Conservation (phyloP, 1,140 invertebrate species). For the Meloidogyne chitwoodi region DNA sequence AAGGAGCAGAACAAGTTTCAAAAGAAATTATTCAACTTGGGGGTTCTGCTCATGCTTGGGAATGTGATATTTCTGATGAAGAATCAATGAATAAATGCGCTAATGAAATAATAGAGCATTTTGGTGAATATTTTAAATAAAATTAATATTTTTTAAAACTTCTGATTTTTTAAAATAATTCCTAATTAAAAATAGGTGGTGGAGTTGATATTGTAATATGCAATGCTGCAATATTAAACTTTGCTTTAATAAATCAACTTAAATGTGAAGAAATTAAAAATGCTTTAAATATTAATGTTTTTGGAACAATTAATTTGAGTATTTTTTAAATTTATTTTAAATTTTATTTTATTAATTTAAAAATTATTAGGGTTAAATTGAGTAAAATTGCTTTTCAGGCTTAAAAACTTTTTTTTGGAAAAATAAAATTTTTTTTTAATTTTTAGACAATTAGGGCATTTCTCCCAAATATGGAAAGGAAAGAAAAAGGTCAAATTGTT, state of each 20-base stretch:
- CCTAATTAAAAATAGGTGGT: slow-evolving; percentile 37
- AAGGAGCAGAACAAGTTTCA: slow-evolving; percentile 26
- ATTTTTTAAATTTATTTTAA: neutral
- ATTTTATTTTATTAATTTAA: too few relatives aligned
- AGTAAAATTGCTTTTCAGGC: neutral
- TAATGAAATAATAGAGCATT: slow-evolving; percentile 36
- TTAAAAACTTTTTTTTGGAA: neutral
- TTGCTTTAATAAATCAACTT: slow-evolving; percentile 48
- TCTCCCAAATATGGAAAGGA: slow-evolving; percentile 45
- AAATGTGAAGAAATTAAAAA: slow-evolving; percentile 41
- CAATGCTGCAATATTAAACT: slow-evolving; percentile 56
- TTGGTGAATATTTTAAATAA: slow-evolving; percentile 33
- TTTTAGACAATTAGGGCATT: slow-evolving; percentile 57
- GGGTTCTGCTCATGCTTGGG: slow-evolving; percentile 29
- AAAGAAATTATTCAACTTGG: slow-evolving; percentile 20
- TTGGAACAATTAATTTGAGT: slow-evolving; percentile 55
- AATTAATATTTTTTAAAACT: neutral
- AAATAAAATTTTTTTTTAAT: neutral
- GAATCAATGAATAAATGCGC: slow-evolving; percentile 27
- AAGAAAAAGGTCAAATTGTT: slow-evolving; percentile 55
- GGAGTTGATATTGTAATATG: slow-evolving; percentile 56
- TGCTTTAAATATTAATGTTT: slow-evolving; percentile 52
- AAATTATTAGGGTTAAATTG: too few relatives aligned
- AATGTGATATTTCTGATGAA: slow-evolving; percentile 40
- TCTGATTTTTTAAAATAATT: neutral